These are phyloP conservation scores for Campylomormyrus numenius DNA, from an alignment of 2,113 vertebrate species.

Conservation along the genomic window DNA sequence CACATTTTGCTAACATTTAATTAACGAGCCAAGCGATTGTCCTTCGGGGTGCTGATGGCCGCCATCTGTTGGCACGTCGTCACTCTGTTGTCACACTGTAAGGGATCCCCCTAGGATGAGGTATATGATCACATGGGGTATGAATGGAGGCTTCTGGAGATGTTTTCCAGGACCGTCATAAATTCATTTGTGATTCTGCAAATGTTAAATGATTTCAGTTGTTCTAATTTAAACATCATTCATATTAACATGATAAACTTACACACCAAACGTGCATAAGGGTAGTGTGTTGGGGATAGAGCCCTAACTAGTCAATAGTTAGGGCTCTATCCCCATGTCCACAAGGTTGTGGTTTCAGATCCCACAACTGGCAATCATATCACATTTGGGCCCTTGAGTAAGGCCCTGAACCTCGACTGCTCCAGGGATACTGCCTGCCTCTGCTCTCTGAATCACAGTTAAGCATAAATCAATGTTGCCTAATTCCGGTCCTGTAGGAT, in stretches of 20 bases:
- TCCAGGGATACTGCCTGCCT: neutral
- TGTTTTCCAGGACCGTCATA: neutral
- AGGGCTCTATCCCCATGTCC: neutral
- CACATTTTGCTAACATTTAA: neutral
- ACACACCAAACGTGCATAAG: neutral
- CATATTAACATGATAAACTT: neutral
- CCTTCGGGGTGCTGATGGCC: neutral
- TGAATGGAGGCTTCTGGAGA: neutral
- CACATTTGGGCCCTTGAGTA: neutral
- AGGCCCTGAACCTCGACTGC: neutral
- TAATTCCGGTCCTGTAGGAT: neutral
- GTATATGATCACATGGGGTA: neutral
- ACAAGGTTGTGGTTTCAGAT: neutral
- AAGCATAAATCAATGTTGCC: neutral
- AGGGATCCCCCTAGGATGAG: neutral
- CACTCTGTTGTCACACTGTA: neutral
- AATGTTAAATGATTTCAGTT: neutral
- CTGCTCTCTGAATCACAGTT: neutral
- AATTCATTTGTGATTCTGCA: neutral
- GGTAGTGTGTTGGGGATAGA: neutral
- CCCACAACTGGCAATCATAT: neutral
- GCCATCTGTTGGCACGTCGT: neutral
- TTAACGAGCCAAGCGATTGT: neutral
- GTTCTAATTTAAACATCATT: neutral
- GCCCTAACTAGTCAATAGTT: neutral